Conservation (phyloP, 1,140 invertebrate genomes). For the Lasioglossum baleicum region DNA sequence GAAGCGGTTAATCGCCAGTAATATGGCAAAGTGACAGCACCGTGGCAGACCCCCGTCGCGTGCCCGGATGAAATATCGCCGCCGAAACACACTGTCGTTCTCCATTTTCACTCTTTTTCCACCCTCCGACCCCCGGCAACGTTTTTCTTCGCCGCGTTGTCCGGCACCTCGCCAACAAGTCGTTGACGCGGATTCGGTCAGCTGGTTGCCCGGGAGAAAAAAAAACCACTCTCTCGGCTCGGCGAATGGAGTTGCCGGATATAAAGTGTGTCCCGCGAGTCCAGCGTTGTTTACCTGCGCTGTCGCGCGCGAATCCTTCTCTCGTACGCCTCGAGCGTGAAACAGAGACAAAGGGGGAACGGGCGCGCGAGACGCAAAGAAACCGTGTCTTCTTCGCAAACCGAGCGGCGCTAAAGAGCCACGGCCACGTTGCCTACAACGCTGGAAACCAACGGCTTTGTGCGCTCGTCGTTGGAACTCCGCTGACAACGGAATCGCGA, state of each 20-base stretch:
- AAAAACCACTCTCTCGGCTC: too few species aligned
- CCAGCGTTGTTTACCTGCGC: slow-evolving; percentile 5
- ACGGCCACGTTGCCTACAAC: not conserved
- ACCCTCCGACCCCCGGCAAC: too few species aligned
- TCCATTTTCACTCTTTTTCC: not conserved
- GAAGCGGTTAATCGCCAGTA: slow-evolving; percentile 30
- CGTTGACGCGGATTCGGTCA: not conserved
- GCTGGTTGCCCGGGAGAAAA: slow-evolving; percentile 1
- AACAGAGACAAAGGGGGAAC: slow-evolving; percentile 18
- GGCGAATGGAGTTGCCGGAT: too few species aligned
- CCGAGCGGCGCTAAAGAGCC: slow-evolving; percentile 20
- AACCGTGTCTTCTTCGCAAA: slow-evolving; percentile 25
- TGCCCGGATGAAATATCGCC: slow-evolving; percentile 2
- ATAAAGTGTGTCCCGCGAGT: too few species aligned
- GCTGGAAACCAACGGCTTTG: slow-evolving; percentile 2
- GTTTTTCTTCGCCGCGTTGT: not conserved
- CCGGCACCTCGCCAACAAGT: slow-evolving; percentile 44
- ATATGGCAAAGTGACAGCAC: slow-evolving; percentile 22
- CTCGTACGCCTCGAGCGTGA: slow-evolving; percentile 30
- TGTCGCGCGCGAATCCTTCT: slow-evolving; percentile 23
- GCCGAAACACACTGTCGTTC: not conserved
- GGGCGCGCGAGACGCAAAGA: slow-evolving; percentile 23
- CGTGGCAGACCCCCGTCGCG: not conserved
- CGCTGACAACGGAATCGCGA: too few species aligned
- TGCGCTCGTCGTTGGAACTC: not conserved